Percentiles rank a stretch among this genome's conserved stretches.
Evolutionary conservation across 2,888 invertebrate genomes (phyloP).

Genomic region (Oeneis ivallda): DNA sequence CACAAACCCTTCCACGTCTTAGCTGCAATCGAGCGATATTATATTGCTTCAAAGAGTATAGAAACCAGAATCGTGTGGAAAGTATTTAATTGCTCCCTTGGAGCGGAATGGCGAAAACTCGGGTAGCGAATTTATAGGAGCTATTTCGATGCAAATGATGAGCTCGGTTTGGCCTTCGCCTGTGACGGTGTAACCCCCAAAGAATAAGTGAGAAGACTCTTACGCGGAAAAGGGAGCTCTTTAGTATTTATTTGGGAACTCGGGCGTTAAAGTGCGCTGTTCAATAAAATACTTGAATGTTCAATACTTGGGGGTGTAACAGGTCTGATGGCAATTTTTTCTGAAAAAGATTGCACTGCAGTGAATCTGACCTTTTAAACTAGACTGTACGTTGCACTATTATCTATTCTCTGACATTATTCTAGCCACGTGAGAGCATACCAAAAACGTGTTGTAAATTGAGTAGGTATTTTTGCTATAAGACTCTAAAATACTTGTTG

Average conservation of each 20-base stretch:
- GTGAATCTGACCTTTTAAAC: neutral
- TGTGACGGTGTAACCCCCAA: constrained; percentile 70
- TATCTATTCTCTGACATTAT: neutral
- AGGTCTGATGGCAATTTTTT: constrained; percentile 33
- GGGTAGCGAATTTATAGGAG: constrained; percentile 80
- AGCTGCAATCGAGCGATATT: constrained; percentile 67
- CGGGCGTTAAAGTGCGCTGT: constrained; percentile 49
- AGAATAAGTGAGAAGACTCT: constrained; percentile 78
- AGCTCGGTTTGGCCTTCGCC: constrained; percentile 67
- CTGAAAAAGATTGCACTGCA: constrained; percentile 9
- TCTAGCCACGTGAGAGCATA: neutral
- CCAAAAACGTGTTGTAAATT: neutral
- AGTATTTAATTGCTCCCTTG: constrained; percentile 80
- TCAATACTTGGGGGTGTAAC: constrained; percentile 42
- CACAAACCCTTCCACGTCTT: constrained; percentile 10
- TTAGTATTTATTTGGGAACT: constrained; percentile 68
- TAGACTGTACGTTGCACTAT: neutral
- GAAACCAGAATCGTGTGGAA: constrained; percentile 59
- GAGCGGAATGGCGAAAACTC: constrained; percentile 78
- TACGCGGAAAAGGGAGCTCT: constrained; percentile 67
- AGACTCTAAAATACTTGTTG: neutral
- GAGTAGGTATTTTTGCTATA: neutral
- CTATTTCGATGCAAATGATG: constrained; percentile 81
- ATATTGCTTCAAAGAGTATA: constrained; percentile 68
- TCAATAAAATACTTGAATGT: constrained; percentile 45